phyloP scores from a whole-genome alignment of 2,797 vertebrate species.

The Scolopax rusticola region DNA sequence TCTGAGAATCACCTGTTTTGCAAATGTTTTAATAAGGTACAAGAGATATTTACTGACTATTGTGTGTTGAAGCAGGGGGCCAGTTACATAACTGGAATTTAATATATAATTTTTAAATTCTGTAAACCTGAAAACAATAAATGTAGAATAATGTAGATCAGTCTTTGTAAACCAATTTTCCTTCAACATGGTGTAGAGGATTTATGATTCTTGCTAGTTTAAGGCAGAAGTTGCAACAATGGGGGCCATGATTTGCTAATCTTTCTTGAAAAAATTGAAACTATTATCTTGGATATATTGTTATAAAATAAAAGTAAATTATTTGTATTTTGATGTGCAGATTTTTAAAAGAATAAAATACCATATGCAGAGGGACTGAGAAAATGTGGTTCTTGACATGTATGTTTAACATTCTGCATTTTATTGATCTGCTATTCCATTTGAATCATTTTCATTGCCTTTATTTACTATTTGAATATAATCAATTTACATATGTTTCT shows the following conservation, averaged over 20 bases:
- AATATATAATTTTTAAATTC: background rate
- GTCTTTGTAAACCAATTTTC: background rate
- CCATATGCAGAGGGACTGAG: background rate
- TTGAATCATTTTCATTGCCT: background rate
- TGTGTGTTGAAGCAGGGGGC: background rate
- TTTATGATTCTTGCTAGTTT: background rate
- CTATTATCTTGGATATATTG: background rate
- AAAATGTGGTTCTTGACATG: background rate
- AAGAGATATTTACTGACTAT: background rate
- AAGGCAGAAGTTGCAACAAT: background rate
- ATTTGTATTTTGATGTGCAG: background rate
- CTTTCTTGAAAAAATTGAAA: background rate
- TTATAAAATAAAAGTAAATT: background rate
- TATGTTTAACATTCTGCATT: background rate
- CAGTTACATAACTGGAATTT: background rate
- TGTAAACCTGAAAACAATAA: background rate
- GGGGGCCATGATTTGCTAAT: rapidly evolving
- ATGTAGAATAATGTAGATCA: background rate
- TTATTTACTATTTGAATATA: background rate
- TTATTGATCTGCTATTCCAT: background rate
- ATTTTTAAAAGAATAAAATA: background rate
- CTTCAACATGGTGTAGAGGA: background rate
- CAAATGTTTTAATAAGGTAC: background rate
- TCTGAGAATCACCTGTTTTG: background rate
- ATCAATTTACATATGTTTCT: background rate